A percentile compares a stretch with the other conserved stretches of the same genome.
phyloP scores from a whole-genome alignment of 1,140 invertebrate species.

The Ceratosolen fusciceps region DNA sequence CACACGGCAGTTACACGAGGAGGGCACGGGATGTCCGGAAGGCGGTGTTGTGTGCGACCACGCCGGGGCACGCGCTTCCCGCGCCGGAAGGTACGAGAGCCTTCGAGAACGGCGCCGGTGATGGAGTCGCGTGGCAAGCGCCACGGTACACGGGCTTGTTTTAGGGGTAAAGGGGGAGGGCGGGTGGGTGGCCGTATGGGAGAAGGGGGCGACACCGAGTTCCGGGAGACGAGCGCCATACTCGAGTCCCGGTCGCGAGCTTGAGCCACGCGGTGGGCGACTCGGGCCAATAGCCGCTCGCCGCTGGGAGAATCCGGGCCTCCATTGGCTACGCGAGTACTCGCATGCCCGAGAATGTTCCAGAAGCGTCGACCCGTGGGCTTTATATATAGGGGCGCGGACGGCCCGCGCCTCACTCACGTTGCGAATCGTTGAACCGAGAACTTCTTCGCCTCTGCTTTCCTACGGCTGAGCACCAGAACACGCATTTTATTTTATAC shows the following conservation, averaged over 20 bases:
- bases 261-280: slow-evolving; percentile 52
- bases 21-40: no score
- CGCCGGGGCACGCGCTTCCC: no score
- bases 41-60: no score
- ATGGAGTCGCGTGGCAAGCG: no score
- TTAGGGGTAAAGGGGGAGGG: no score
- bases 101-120: no score
- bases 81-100: no score
- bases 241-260: not conserved
- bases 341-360: slow-evolving; percentile 59
- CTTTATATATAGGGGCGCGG: slow-evolving; percentile 61
- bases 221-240: no score
- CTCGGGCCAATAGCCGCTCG: slow-evolving; percentile 52
- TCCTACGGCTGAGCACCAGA: slow-evolving; percentile 8
- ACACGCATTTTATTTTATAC: not conserved
- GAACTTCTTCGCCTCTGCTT: slow-evolving; percentile 59
- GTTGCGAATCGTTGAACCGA: slow-evolving; percentile 68
- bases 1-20: no score
- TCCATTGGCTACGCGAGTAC: slow-evolving; percentile 54
- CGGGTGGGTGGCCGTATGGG: no score
- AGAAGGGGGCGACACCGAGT: no score
- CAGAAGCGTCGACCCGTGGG: slow-evolving; percentile 60
- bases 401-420: slow-evolving; percentile 62
- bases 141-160: no score
- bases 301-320: slow-evolving; percentile 20